Base-by-base conservation (phyloP, 2,797 vertebrate genomes). In the Pangasius djambal region DNA sequence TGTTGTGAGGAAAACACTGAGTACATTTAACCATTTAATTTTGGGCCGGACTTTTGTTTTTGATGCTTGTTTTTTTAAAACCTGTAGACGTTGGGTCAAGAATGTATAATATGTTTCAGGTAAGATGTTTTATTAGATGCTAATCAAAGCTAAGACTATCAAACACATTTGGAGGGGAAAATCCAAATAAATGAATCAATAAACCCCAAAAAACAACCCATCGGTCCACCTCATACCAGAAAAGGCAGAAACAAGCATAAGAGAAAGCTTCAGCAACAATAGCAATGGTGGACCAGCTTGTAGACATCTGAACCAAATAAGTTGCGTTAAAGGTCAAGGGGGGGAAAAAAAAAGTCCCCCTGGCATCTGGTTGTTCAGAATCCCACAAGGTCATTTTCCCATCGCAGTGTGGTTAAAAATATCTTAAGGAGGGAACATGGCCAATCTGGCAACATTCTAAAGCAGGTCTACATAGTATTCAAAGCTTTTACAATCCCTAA, bases 401-500 rank as follows among this genome's bases (percentile, higher is more conserved):
- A 77, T 48, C 55, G 2, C 8, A 50, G 8, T 50, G 44, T 50
- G 15, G 9, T 67, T 79, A 65, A 52, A 87, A 52, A 79, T 50
- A 86, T 48, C 40, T 0, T 13, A 48, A 48, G 0, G 1, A 20
- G 2, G n/a, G 7, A 22, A 20, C 0, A 3, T 31, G 10, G 1
- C 3, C 59, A 78, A 87, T 52, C 86, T 87, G 86, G 86, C 86
- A 87, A 87, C 86, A 50, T 34, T 4, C 7, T 44, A 13, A 79
- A 79, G 40, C 74, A 25, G 74, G 86, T 79, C 74, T 61, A 9
- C 52, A 86, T 15, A 34, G 59, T 25, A 52, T 79, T 87, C 40
- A 79, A 65, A 79, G 74, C 28, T 6, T 67, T 67, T 31, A 37
- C 59, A 34, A 22, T 78, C 61, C 86, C 59, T 6, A 6, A 50